Conservation (phyloP, 2,888 invertebrate species). For the Agrotis exclamationis region DNA sequence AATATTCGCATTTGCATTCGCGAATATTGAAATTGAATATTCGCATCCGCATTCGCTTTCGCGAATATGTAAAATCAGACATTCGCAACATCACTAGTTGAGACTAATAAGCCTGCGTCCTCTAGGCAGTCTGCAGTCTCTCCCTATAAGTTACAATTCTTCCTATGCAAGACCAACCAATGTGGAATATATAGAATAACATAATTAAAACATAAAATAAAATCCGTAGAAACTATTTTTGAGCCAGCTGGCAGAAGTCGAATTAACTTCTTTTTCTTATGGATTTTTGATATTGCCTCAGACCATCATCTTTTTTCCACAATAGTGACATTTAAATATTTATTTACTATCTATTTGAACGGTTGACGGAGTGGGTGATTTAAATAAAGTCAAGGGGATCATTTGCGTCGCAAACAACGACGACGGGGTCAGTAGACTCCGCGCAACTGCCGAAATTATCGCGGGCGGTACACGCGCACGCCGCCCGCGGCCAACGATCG, state of each 20-base stretch:
- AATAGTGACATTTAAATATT: constrained; percentile 46
- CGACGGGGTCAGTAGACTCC: constrained; percentile 89
- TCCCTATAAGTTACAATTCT: background rate
- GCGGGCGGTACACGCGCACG: constrained; percentile 84
- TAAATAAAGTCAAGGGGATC: constrained; percentile 90
- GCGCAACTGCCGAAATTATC: constrained; percentile 89
- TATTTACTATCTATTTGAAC: constrained; percentile 65
- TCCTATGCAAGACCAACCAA: background rate
- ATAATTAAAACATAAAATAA: background rate
- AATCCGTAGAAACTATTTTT: background rate
- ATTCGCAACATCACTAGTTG: no score
- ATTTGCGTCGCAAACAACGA: constrained; percentile 88
- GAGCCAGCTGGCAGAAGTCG: background rate
- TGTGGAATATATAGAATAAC: background rate
- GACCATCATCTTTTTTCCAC: constrained; percentile 17
- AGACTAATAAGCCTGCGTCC: background rate
- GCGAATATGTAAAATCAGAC: no score
- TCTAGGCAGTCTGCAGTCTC: background rate
- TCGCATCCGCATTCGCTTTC: no score
- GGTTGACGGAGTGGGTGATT: constrained; percentile 79
- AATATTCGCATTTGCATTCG: no score
- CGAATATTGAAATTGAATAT: no score
- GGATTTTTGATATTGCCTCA: background rate
- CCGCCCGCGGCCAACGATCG: constrained; percentile 86
- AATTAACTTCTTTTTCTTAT: background rate